Conservation (phyloP, 1,140 invertebrate species). For the Pseudobourletiella spinata region DNA sequence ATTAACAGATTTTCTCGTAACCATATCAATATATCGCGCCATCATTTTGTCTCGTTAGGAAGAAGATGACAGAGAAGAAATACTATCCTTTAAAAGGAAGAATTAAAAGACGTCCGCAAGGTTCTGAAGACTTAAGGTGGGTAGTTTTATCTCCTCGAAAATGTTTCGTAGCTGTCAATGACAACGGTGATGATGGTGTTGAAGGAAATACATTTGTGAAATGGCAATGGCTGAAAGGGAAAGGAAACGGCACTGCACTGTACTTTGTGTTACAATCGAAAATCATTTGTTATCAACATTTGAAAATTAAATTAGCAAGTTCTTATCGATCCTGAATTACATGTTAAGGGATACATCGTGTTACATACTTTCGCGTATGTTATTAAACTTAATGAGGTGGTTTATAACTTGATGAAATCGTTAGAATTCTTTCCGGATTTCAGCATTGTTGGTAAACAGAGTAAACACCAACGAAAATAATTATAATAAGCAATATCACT, state of each 20-base stretch:
- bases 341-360: too few relatives aligned
- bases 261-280: constrained; percentile 6
- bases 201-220: constrained; percentile 12
- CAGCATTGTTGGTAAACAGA: constrained; percentile 19
- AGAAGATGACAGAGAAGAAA: not conserved
- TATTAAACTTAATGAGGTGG: too few relatives aligned
- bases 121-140: constrained; percentile 3
- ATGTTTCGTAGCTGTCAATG: not conserved
- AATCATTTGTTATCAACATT: not conserved
- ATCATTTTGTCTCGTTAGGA: not conserved
- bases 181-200: constrained; percentile 9
- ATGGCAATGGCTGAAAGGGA: constrained; percentile 14
- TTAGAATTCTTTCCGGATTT: not conserved
- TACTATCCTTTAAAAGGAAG: not conserved
- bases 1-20: not conserved
- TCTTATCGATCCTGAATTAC: too few relatives aligned
- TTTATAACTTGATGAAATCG: too few relatives aligned
- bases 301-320: not conserved
- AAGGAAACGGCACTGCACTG: constrained; percentile 13
- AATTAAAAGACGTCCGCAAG: constrained; percentile 9
- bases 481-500: constrained; percentile 33
- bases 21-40: not conserved
- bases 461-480: constrained; percentile 31
- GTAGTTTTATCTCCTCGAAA: constrained; percentile 2
- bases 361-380: too few relatives aligned